These are phyloP conservation scores for Lordiphosa fenestrarum DNA, from an alignment of 2,888 invertebrate genomes.

Conservation along the genomic window DNA sequence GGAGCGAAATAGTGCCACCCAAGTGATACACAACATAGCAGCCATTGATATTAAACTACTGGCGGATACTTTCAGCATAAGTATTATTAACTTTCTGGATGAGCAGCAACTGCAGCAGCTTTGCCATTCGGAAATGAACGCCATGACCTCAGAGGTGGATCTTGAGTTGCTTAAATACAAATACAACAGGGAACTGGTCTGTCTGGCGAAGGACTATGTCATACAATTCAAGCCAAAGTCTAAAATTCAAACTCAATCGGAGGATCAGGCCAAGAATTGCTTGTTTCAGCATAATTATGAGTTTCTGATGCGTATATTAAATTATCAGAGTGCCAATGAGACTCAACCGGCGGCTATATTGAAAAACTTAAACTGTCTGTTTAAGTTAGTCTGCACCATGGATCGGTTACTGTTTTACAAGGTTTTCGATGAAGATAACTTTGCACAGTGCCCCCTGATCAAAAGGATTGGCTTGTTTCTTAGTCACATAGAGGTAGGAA, in stretches of 20 bases:
- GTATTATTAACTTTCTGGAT: slow-evolving; percentile 76
- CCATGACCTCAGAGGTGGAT: background rate
- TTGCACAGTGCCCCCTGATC: slow-evolving; percentile 70
- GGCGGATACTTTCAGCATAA: slow-evolving; percentile 74
- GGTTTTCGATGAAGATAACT: slow-evolving; percentile 59
- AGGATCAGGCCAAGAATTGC: slow-evolving; percentile 51
- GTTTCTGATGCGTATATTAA: slow-evolving; percentile 72
- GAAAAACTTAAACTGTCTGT: slow-evolving; percentile 56
- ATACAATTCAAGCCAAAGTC: background rate
- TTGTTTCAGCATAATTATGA: slow-evolving; percentile 75
- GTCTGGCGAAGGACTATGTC: slow-evolving; percentile 49
- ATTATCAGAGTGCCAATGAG: slow-evolving; percentile 58
- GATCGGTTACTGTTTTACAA: slow-evolving; percentile 66
- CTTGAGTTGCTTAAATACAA: slow-evolving; percentile 62
- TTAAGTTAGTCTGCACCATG: slow-evolving; percentile 62
- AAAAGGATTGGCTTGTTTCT: slow-evolving; percentile 77
- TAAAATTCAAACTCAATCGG: slow-evolving; percentile 1
- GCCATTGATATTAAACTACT: slow-evolving; percentile 62
- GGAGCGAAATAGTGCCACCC: slow-evolving; percentile 57
- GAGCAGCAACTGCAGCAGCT: slow-evolving; percentile 37
- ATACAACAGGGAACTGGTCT: slow-evolving; percentile 70
- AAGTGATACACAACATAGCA: slow-evolving; percentile 68
- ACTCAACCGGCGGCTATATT: slow-evolving; percentile 47
- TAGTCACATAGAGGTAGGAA: slow-evolving; percentile 64
- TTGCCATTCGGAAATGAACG: background rate